These are phyloP conservation scores for Aquatica leii DNA, from an alignment of 2,888 invertebrate genomes.

Conservation along the genomic window DNA sequence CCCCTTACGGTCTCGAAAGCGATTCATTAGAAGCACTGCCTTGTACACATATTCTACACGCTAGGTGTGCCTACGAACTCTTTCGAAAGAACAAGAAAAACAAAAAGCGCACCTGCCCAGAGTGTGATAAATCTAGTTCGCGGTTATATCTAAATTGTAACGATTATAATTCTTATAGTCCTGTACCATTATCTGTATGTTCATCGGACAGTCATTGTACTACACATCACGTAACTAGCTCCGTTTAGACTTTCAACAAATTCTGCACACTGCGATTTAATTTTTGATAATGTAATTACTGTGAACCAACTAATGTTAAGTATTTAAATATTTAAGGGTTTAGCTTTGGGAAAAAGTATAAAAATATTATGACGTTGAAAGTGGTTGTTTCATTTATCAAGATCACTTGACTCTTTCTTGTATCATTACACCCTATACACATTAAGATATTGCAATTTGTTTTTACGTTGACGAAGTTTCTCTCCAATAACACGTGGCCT, in stretches of 20 bases:
- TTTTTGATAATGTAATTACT: slow-evolving; percentile 29
- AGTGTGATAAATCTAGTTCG: slow-evolving; percentile 74
- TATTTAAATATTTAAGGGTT: slow-evolving; percentile 23
- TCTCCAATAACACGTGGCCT: too few relatives aligned
- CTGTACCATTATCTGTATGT: slow-evolving; percentile 57
- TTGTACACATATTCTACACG: slow-evolving; percentile 87
- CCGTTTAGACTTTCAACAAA: slow-evolving; percentile 56
- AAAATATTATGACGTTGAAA: slow-evolving; percentile 22
- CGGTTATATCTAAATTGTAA: slow-evolving; percentile 67
- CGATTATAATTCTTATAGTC: slow-evolving; percentile 62
- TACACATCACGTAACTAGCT: slow-evolving; percentile 65
- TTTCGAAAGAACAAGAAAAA: slow-evolving; percentile 70
- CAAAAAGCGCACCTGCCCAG: slow-evolving; percentile 73
- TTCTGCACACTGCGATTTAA: slow-evolving; percentile 15
- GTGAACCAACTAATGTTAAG: slow-evolving; percentile 34
- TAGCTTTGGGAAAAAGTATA: slow-evolving; percentile 22
- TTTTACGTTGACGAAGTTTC: too few relatives aligned
- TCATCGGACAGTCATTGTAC: slow-evolving; percentile 60
- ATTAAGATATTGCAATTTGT: too few relatives aligned
- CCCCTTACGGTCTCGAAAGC: slow-evolving; percentile 76
- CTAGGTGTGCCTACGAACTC: slow-evolving; percentile 79
- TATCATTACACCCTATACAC: too few relatives aligned
- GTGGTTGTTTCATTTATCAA: too few relatives aligned
- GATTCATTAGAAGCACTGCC: slow-evolving; percentile 82
- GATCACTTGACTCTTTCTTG: too few relatives aligned